These are phyloP conservation scores for Marisa cornuarietis DNA, from an alignment of 1,140 invertebrate genomes.

Conservation along the genomic window DNA sequence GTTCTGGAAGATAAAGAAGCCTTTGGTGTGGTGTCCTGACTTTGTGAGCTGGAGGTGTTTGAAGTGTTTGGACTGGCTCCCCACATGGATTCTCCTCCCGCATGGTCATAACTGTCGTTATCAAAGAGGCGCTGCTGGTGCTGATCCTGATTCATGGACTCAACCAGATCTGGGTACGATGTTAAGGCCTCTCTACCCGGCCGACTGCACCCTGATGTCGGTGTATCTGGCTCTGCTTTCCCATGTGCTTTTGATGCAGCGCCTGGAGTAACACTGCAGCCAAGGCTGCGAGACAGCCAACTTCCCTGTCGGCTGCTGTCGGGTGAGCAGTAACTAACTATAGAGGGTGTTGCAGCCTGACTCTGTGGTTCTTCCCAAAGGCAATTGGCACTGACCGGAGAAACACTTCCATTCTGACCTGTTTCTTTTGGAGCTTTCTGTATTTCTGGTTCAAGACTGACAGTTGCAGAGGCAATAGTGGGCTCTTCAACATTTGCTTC, in stretches of 20 bases:
- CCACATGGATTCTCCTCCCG: conserved; percentile 21
- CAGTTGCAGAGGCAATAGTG: too few relatives aligned
- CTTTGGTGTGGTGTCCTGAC: neutral
- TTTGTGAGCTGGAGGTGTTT: conserved; percentile 17
- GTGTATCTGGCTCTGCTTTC: too few relatives aligned
- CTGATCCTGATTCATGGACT: conserved; percentile 11
- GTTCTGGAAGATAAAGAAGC: neutral
- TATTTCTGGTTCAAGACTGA: too few relatives aligned
- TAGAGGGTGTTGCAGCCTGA: too few relatives aligned
- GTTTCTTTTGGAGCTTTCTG: too few relatives aligned
- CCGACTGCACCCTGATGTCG: too few relatives aligned
- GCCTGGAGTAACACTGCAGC: too few relatives aligned
- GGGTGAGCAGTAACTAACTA: too few relatives aligned
- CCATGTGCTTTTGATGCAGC: too few relatives aligned
- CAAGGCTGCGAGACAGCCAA: too few relatives aligned
- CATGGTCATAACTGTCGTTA: neutral
- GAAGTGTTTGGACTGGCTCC: conserved; percentile 15
- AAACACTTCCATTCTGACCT: neutral
- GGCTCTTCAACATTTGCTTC: too few relatives aligned
- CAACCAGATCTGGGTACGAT: conserved; percentile 12
- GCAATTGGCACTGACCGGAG: neutral
- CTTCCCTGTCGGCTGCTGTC: too few relatives aligned
- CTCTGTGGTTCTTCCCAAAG: neutral
- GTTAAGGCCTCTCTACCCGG: conserved; percentile 5
- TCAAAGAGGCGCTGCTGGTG: neutral